Evolutionary conservation across 2,797 vertebrate genomes (phyloP), one percentile per base, ranked within the genome.

Genomic region (Sebastiscus albofasciatus): DNA sequence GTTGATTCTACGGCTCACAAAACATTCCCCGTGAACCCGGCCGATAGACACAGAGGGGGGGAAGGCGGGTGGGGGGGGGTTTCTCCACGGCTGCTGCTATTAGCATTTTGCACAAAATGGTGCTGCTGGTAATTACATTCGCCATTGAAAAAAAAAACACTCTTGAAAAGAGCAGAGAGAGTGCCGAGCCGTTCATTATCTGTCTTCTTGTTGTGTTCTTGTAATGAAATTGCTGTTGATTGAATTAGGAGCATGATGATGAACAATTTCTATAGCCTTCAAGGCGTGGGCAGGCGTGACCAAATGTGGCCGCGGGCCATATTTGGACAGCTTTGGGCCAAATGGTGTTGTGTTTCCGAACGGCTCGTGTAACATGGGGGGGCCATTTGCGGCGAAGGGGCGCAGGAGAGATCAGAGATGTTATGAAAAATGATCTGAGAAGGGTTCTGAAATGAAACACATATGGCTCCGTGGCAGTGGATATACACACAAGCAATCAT

Each of bases 251-350:
- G 60, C 68, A 13, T 42, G 87, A 86, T 42, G 87, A 86, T 79
- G 77, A 81, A 79, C 22, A 20, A 59, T 80, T 80, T 70, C 49
- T 79, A 42, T 13, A 9, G 76, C 58, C 67, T 67, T 75, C 11
- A 4, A 71, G 77, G 85, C 34, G 5, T 12, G 56, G 67, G 60
- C 72, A 64, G 81, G 80, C 49, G 24, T 87, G 84, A 90, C 85
- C 80, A 77, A 89, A 80, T 70, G 79, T 42, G 90, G 88, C 88
- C 1, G 22, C 1, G 20, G 81, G 87, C 84, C 91, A 86, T 91
- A 88, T 90, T 89, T 89, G 90, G 88, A 82, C 83, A 81, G 82
- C 89, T 85, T 81, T 11, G 69, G 85, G 84, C 90, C 80, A 81
- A 90, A 88, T 13, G 87, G 90, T 87, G 86, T 89, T 62, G 68